phyloP scores from a whole-genome alignment of 2,888 invertebrate genomes.

The Odontocerum albicorne region DNA sequence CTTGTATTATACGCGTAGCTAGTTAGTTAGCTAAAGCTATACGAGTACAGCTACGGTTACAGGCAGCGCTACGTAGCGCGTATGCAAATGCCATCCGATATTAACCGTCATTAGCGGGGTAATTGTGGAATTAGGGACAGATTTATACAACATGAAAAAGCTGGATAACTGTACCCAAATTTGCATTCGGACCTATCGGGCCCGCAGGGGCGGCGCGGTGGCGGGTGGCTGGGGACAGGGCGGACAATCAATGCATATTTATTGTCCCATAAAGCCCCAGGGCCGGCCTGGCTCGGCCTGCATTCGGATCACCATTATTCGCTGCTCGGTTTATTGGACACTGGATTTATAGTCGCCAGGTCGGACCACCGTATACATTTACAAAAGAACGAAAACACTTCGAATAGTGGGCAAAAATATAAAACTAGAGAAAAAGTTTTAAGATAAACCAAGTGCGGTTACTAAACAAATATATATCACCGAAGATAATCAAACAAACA shows the following conservation, averaged over 20 bases:
- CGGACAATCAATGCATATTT: slow-evolving; percentile 5
- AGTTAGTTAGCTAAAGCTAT: too few relatives aligned
- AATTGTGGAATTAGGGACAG: slow-evolving; percentile 12
- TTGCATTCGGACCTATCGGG: slow-evolving; percentile 5
- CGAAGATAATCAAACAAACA: too few relatives aligned
- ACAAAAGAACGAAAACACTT: too few relatives aligned
- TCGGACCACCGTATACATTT: neutral
- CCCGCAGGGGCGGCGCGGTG: slow-evolving; percentile 2
- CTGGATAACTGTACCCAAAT: slow-evolving; percentile 8
- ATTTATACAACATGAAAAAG: slow-evolving; percentile 16
- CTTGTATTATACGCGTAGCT: too few relatives aligned
- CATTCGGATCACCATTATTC: neutral
- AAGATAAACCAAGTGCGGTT: too few relatives aligned
- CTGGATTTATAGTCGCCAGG: neutral
- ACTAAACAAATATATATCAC: too few relatives aligned
- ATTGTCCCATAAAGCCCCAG: slow-evolving; percentile 10
- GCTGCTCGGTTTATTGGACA: neutral
- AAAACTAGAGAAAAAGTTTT: too few relatives aligned
- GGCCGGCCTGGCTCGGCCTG: neutral
- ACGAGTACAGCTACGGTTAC: too few relatives aligned
- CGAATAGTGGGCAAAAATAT: too few relatives aligned
- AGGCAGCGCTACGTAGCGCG: too few relatives aligned
- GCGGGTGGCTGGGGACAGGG: neutral
- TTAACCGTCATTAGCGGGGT: slow-evolving; percentile 7
- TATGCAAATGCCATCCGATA: neutral